A percentile compares a stretch with the other conserved stretches of the same genome.
These are phyloP conservation scores for Varanus komodoensis DNA, from an alignment of 2,113 vertebrate genomes.

Conservation along the genomic window DNA sequence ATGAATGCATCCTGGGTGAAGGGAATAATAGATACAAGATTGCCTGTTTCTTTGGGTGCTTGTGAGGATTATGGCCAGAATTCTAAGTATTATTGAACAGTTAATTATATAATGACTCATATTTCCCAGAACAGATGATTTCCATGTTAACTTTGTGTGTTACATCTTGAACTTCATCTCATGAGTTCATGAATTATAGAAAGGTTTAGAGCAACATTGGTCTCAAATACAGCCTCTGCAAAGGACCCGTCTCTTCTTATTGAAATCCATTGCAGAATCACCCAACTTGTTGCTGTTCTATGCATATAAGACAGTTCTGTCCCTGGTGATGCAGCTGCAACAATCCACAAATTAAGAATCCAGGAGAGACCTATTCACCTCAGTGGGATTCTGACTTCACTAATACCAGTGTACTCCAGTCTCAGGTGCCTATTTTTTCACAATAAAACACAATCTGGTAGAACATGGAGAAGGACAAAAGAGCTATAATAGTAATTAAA, in stretches of 20 bases:
- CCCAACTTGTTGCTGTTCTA: slow-evolving; percentile 28
- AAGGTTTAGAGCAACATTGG: slow-evolving; percentile 37
- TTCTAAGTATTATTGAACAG: slow-evolving; percentile 63
- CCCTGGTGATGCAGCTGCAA: not conserved
- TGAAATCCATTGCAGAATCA: slow-evolving; percentile 53
- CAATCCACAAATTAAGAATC: not conserved
- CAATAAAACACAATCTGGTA: not conserved
- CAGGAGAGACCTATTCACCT: not conserved
- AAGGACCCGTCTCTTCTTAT: slow-evolving; percentile 38
- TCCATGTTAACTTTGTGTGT: slow-evolving; percentile 54
- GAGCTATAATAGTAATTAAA: not conserved
- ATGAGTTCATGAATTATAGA: slow-evolving; percentile 34
- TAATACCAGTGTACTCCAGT: not conserved
- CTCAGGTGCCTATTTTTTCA: not conserved
- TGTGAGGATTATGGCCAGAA: slow-evolving; percentile 61
- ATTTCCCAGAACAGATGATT: slow-evolving; percentile 67
- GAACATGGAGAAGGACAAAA: not conserved
- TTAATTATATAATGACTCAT: slow-evolving; percentile 70
- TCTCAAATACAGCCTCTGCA: slow-evolving; percentile 36
- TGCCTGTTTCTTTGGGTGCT: slow-evolving; percentile 61
- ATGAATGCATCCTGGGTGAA: slow-evolving; percentile 35
- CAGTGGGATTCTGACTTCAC: not conserved
- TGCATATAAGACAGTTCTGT: not conserved
- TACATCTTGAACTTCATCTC: slow-evolving; percentile 53
- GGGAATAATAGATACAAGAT: slow-evolving; percentile 64